These are phyloP conservation scores for Myodes glareolus DNA, from an alignment of 2,113 vertebrate species.

Conservation along the genomic window DNA sequence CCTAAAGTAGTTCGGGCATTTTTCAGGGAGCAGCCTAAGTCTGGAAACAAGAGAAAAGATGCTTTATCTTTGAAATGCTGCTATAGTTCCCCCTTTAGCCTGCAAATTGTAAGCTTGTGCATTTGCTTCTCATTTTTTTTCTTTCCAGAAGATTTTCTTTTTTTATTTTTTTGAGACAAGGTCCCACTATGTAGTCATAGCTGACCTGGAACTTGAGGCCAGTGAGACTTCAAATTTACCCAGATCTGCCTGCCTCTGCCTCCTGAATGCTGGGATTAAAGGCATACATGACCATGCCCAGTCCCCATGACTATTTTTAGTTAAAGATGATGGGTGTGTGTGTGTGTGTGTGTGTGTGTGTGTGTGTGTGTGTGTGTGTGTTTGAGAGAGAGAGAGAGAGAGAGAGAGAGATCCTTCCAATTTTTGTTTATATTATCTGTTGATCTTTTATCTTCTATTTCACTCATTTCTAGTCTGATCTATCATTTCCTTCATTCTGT, in stretches of 20 bases:
- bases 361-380: background rate
- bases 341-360: background rate
- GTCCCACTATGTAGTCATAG: background rate
- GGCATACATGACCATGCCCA: background rate
- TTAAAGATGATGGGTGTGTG: background rate
- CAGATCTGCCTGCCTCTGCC: background rate
- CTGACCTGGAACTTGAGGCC: background rate
- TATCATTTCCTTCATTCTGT: background rate
- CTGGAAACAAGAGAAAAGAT: background rate
- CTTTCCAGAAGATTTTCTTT: background rate
- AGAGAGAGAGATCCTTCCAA: background rate
- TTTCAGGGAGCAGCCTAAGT: background rate
- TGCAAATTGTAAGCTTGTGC: background rate
- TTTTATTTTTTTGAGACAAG: background rate
- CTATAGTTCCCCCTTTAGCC: background rate
- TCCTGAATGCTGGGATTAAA: background rate
- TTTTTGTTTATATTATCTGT: background rate
- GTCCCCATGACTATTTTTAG: background rate
- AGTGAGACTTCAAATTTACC: background rate
- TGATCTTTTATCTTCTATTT: background rate
- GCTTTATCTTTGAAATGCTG: background rate
- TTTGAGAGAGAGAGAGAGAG: too few species aligned
- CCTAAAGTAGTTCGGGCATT: background rate
- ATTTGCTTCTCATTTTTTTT: background rate
- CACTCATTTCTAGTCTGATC: constrained; percentile 4